A percentile compares a stretch with the other conserved stretches of the same genome.
Conservation (phyloP, 1,140 invertebrate species). For the Brachionus rotundiformis region DNA sequence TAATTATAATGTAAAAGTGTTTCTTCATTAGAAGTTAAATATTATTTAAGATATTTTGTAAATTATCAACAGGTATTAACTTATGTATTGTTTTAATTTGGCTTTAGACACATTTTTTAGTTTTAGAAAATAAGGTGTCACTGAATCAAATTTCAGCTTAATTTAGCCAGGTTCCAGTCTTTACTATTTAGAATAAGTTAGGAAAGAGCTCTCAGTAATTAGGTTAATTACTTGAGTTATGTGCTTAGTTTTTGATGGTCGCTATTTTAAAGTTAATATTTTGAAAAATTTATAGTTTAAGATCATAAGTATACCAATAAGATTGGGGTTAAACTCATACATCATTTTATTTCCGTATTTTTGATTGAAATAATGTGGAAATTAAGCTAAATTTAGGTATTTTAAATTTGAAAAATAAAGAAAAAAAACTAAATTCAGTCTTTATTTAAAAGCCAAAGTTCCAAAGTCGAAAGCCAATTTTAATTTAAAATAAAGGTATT, state of each 20-base stretch:
- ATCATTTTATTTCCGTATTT: not conserved
- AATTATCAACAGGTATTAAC: not conserved
- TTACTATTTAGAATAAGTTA: not conserved
- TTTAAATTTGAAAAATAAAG: too few relatives aligned
- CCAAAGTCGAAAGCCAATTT: not conserved
- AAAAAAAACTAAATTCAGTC: not conserved
- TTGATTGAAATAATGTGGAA: not conserved
- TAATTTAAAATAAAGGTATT: not conserved
- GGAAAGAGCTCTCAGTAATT: slow-evolving; percentile 16
- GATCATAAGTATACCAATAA: not conserved
- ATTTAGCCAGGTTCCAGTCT: not conserved
- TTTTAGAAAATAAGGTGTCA: not conserved
- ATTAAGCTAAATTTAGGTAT: too few relatives aligned
- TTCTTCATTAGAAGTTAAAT: not conserved
- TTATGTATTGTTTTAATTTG: not conserved
- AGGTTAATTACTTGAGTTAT: slow-evolving; percentile 5
- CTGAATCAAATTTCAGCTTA: not conserved
- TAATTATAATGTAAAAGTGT: not conserved
- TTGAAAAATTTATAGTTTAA: not conserved
- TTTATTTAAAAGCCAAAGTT: not conserved
- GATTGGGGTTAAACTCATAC: not conserved
- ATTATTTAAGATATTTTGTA: not conserved
- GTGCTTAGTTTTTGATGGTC: not conserved
- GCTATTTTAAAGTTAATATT: not conserved
- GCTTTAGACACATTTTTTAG: not conserved